Conservation (phyloP, 2,113 vertebrate genomes). For the Anseranas semipalmata region DNA sequence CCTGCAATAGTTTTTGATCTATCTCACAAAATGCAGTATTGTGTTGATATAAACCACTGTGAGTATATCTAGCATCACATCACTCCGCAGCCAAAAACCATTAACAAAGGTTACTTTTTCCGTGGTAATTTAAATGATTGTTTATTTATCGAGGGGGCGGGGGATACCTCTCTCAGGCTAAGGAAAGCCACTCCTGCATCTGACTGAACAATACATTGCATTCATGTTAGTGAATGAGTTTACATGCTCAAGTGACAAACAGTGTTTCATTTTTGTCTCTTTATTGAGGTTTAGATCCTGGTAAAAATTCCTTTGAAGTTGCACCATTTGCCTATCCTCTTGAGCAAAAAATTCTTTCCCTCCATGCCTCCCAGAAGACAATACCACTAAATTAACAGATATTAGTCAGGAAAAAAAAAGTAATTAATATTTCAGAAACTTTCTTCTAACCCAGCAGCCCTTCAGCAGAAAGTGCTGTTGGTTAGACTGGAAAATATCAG, state of each 20-base stretch:
- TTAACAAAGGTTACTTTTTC: not conserved
- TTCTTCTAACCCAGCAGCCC: not conserved
- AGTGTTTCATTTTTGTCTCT: not conserved
- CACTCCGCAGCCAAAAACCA: not conserved
- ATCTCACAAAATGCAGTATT: not conserved
- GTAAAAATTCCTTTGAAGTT: constrained; percentile 37
- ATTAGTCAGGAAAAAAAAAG: not conserved
- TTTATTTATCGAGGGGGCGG: not conserved
- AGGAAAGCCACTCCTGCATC: not conserved
- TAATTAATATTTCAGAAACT: constrained; percentile 6
- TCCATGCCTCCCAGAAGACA: not conserved
- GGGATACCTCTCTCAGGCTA: not conserved
- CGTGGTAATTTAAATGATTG: not conserved
- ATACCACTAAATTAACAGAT: not conserved
- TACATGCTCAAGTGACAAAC: not conserved
- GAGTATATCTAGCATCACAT: not conserved
- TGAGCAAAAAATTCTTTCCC: not conserved
- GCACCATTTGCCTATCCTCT: constrained; percentile 5
- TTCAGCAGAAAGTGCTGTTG: not conserved
- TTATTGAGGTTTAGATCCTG: not conserved
- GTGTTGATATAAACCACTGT: not conserved
- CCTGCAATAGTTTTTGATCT: not conserved
- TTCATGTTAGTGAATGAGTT: not conserved
- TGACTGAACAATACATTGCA: not conserved
- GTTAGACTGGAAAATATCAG: not conserved